Conservation (phyloP, 2,797 vertebrate genomes). For the Lacerta agilis region DNA sequence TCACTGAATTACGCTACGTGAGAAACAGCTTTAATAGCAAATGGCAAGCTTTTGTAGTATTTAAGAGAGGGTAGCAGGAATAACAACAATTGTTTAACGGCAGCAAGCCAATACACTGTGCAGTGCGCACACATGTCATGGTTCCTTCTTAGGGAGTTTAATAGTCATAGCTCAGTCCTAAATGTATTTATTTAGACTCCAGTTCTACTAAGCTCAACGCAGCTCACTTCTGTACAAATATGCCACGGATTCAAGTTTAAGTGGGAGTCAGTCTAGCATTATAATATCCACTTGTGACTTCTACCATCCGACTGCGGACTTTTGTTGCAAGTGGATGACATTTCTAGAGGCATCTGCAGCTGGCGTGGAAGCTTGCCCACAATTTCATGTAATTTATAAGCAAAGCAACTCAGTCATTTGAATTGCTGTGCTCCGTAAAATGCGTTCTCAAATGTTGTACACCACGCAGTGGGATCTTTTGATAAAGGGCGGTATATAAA, state of each 20-base stretch:
- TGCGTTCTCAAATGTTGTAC: too few relatives aligned
- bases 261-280: background rate
- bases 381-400: background rate
- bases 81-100: background rate
- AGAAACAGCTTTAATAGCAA: background rate
- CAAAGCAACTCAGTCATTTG: background rate
- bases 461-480: too few relatives aligned
- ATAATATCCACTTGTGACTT: background rate
- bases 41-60: background rate
- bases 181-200: background rate
- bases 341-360: background rate
- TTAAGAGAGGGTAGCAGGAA: background rate
- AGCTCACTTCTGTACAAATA: background rate
- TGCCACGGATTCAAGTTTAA: background rate
- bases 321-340: background rate
- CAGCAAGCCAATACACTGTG: background rate
- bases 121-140: background rate
- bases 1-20: background rate
- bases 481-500: too few relatives aligned
- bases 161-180: background rate
- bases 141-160: background rate
- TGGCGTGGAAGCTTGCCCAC: background rate
- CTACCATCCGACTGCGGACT: background rate
- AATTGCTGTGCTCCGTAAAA: too few relatives aligned
- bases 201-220: background rate